Conservation (phyloP, 2,797 vertebrate species). For the Chiloscyllium punctatum region DNA sequence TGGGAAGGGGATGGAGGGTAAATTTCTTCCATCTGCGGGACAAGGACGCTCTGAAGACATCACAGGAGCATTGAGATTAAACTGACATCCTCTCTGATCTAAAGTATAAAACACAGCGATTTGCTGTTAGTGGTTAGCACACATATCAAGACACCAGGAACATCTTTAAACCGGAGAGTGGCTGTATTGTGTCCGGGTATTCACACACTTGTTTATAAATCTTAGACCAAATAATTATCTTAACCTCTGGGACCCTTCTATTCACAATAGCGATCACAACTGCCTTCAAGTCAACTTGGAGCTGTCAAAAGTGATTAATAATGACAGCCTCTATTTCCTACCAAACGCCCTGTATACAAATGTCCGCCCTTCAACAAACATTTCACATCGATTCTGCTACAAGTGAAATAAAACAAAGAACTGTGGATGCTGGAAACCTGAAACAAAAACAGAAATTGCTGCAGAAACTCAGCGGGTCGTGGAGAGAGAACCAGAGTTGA, state of each 20-base stretch:
- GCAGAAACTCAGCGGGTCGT: no score
- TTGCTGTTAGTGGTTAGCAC: background rate
- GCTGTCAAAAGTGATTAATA: background rate
- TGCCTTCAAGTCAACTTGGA: background rate
- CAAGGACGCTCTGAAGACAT: background rate
- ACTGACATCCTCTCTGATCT: background rate
- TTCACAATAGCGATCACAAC: background rate
- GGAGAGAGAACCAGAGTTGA: no score
- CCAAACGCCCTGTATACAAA: background rate
- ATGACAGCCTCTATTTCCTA: background rate
- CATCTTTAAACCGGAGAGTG: background rate
- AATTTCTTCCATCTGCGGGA: background rate
- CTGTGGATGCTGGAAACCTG: no score
- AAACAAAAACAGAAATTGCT: no score
- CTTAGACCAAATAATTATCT: background rate
- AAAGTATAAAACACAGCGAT: background rate
- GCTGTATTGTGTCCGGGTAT: background rate
- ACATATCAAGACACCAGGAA: background rate
- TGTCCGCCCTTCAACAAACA: no score
- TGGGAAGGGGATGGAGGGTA: no score
- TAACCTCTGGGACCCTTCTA: background rate
- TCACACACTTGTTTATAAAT: background rate
- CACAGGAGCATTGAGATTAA: background rate
- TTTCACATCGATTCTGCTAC: no score
- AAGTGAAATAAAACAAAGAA: no score